Conservation (phyloP, 2,888 invertebrate genomes). For the Octodonta nipae region DNA sequence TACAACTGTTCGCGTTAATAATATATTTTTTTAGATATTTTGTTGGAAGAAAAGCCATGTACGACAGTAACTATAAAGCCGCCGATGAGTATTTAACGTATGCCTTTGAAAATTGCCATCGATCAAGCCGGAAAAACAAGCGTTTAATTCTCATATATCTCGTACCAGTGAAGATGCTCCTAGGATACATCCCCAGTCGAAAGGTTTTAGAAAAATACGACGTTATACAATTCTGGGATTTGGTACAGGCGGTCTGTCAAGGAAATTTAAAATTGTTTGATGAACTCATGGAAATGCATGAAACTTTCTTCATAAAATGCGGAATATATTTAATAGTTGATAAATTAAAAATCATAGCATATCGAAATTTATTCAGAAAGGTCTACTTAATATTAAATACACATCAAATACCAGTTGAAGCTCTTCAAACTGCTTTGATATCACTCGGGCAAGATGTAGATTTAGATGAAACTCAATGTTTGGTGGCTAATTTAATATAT, state of each 20-base stretch:
- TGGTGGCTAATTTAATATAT: constrained; percentile 89
- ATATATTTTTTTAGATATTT: constrained; percentile 48
- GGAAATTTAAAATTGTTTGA: constrained; percentile 79
- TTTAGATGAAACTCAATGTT: constrained; percentile 88
- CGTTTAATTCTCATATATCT: constrained; percentile 85
- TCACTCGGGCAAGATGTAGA: constrained; percentile 78
- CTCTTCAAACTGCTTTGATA: constrained; percentile 69
- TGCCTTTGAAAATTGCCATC: constrained; percentile 85
- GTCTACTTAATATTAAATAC: constrained; percentile 63
- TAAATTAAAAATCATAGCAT: constrained; percentile 87
- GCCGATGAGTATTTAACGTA: constrained; percentile 87
- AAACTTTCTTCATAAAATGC: constrained; percentile 84
- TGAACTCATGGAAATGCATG: constrained; percentile 70
- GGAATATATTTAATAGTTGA: constrained; percentile 97
- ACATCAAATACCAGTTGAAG: constrained; percentile 79
- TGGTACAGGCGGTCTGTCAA: constrained; percentile 75
- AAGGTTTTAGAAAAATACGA: constrained; percentile 76
- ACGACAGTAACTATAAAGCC: constrained; percentile 87
- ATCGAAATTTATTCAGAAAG: constrained; percentile 90
- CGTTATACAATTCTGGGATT: constrained; percentile 77
- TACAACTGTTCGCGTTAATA: too few species aligned
- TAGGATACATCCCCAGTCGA: constrained; percentile 86
- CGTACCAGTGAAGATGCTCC: constrained; percentile 91
- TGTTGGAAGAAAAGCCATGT: constrained; percentile 95
- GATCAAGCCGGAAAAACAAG: constrained; percentile 70